These are phyloP conservation scores for Turdus rufiventris DNA, from an alignment of 2,113 vertebrate genomes.

Conservation along the genomic window DNA sequence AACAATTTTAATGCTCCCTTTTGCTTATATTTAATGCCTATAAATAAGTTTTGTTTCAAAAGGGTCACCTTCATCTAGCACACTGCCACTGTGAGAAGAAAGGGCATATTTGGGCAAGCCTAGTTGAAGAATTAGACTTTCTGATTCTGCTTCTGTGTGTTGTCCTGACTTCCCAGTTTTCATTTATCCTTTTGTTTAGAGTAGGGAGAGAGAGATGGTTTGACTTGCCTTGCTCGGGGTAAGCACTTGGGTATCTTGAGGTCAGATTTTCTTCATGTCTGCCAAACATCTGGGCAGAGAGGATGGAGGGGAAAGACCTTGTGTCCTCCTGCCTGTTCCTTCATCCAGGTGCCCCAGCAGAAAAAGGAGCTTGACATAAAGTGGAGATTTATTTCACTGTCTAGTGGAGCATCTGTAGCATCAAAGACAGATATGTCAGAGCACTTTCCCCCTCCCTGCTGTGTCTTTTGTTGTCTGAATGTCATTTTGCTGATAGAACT, in stretches of 20 bases:
- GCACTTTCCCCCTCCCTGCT: not conserved
- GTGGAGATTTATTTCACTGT: not conserved
- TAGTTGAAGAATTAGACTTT: not conserved
- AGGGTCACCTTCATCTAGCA: not conserved
- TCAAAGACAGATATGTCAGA: not conserved
- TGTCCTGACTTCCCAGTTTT: not conserved
- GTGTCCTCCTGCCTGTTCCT: not conserved
- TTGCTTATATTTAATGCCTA: not conserved
- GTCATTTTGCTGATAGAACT: not conserved
- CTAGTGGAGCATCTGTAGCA: not conserved
- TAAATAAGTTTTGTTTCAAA: not conserved
- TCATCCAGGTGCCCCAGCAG: not conserved
- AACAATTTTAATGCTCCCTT: not conserved
- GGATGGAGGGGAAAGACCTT: not conserved
- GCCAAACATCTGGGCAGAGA: not conserved
- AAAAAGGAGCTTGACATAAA: not conserved
- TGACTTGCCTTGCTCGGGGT: not conserved
- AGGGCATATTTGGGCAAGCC: not conserved
- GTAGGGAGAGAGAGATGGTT: not conserved
- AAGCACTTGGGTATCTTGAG: not conserved
- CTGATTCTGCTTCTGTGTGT: not conserved
- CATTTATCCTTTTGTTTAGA: not conserved
- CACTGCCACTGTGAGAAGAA: not conserved
- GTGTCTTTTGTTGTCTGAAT: not conserved
- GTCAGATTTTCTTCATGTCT: not conserved